Conservation (phyloP, 2,797 vertebrate genomes). For the Pseudocheirus occidentalis region DNA sequence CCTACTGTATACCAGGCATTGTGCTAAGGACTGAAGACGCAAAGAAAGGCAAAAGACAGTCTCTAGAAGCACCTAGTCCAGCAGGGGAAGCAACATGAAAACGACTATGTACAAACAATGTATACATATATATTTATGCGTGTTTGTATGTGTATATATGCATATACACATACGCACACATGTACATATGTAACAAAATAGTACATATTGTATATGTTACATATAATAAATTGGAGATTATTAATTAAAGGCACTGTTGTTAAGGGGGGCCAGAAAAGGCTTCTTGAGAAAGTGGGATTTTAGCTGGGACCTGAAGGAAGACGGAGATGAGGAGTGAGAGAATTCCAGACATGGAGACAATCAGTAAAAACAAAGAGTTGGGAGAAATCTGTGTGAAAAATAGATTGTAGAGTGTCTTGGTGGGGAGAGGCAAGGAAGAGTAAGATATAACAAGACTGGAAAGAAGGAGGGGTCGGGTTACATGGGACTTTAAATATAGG, state of each 20-base stretch:
- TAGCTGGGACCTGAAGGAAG: not conserved
- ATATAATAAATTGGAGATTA: not conserved
- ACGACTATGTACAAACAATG: not conserved
- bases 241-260: not conserved
- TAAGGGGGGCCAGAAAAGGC: not conserved
- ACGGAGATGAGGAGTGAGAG: not conserved
- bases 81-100: not conserved
- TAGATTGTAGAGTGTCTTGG: not conserved
- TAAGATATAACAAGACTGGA: not conserved
- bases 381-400: not conserved
- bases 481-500: not conserved
- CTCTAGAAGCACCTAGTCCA: not conserved
- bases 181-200: not conserved
- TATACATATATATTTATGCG: too few species aligned
- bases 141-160: too few species aligned
- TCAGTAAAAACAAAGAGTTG: not conserved
- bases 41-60: not conserved
- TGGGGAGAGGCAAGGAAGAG: not conserved
- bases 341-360: not conserved
- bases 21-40: not conserved
- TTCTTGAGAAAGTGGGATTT: not conserved
- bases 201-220: not conserved
- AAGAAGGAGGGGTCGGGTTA: not conserved
- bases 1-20: not conserved
- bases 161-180: too few species aligned